These are phyloP conservation scores for Balearica regulorum DNA, from an alignment of 2,797 vertebrate genomes.

Conservation along the genomic window DNA sequence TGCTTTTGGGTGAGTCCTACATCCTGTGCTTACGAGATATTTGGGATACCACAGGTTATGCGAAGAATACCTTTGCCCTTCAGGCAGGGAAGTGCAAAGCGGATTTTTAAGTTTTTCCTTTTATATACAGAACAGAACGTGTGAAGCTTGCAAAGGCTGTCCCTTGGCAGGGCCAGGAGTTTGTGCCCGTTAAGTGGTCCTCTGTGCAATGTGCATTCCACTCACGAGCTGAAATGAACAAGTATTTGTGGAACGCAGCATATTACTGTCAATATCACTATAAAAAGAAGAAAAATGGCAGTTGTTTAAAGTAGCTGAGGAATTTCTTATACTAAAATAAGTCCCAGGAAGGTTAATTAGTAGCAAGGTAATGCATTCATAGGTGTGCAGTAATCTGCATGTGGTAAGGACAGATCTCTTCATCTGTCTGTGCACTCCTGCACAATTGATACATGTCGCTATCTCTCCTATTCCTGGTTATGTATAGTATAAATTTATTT, in stretches of 20 bases:
- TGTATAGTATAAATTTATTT: background rate
- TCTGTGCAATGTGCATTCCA: background rate
- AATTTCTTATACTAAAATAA: background rate
- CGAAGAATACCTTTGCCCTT: background rate
- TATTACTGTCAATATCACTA: background rate
- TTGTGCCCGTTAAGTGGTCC: background rate
- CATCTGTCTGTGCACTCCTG: background rate
- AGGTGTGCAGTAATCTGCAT: background rate
- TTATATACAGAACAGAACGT: background rate
- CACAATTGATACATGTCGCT: background rate
- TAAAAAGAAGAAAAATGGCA: background rate
- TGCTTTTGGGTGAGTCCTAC: background rate
- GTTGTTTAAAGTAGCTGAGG: background rate
- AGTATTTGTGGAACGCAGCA: constrained; percentile 5
- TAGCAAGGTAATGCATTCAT: background rate
- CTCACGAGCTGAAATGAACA: background rate
- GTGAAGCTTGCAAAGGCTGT: constrained; percentile 11
- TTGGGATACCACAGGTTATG: background rate
- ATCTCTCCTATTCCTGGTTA: background rate
- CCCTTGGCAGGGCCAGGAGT: background rate
- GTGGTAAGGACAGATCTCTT: background rate
- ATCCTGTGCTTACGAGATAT: fast-evolving
- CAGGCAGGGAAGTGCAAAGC: background rate
- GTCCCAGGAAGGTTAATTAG: background rate
- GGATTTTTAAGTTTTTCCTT: background rate